Conservation (phyloP, 2,113 vertebrate species). For the Heterotilapia buettikoferi region DNA sequence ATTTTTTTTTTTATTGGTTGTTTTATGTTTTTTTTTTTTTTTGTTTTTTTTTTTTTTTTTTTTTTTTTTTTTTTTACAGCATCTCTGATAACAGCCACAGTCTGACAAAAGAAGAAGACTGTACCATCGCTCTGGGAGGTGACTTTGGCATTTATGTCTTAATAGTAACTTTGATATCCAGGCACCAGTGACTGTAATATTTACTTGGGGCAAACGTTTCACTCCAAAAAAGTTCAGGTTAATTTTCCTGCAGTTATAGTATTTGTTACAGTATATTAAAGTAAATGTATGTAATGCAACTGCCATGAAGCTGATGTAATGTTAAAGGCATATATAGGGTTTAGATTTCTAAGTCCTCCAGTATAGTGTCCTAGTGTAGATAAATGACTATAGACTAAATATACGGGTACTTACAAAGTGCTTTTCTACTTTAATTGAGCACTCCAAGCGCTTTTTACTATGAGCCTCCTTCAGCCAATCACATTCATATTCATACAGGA, state of each 20-base stretch:
- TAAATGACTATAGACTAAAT: neutral
- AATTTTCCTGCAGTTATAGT: neutral
- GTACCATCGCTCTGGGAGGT: neutral
- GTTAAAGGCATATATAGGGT: neutral
- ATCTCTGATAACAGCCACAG: neutral
- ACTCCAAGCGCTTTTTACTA: neutral
- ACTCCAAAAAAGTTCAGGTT: neutral
- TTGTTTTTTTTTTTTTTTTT: no score
- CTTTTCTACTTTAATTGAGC: neutral
- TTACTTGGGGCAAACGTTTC: rapidly evolving
- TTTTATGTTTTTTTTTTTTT: no score
- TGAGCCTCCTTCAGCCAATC: neutral
- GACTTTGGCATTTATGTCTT: neutral
- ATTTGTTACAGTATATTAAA: neutral
- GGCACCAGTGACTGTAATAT: neutral
- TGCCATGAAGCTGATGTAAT: neutral
- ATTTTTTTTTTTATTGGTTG: no score
- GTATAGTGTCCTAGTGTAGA: neutral
- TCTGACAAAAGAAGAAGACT: neutral
- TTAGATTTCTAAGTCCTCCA: neutral
- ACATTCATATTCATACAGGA: neutral
- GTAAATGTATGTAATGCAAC: neutral
- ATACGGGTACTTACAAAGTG: neutral
- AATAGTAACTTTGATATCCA: neutral
- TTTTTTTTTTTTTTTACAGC: neutral